Evolutionary conservation across 2,797 vertebrate genomes (phyloP).

Genomic region (Phataginus tetradactyla): DNA sequence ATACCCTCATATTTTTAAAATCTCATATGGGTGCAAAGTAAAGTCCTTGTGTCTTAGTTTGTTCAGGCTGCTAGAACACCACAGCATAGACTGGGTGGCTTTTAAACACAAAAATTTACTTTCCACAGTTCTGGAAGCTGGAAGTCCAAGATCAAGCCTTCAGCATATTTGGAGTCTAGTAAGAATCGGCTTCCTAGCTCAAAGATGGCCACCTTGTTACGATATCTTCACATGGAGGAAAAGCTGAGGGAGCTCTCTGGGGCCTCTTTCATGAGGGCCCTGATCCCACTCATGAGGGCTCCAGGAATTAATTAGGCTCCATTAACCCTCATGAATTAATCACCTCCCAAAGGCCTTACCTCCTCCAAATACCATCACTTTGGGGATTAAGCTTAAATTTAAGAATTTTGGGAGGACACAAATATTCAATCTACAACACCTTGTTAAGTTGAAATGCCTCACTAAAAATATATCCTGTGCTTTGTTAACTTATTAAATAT

Average conservation of each 20-base stretch:
- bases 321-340: background rate
- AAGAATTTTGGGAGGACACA: background rate
- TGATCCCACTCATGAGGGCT: background rate
- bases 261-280: background rate
- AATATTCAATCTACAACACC: background rate
- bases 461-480: background rate
- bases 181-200: background rate
- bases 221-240: background rate
- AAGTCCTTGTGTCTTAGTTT: background rate
- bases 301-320: background rate
- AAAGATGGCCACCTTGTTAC: background rate
- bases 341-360: background rate
- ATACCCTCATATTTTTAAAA: background rate
- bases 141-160: background rate
- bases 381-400: background rate
- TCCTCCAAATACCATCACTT: background rate
- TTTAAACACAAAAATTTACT: background rate
- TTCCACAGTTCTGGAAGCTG: background rate
- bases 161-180: background rate
- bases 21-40: background rate
- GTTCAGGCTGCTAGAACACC: background rate
- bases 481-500: slow-evolving; percentile 53
- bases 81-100: background rate
- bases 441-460: slow-evolving; percentile 40
- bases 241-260: background rate